Base-by-base conservation (phyloP, 2,113 vertebrate species). In the Terrapene triunguis region DNA sequence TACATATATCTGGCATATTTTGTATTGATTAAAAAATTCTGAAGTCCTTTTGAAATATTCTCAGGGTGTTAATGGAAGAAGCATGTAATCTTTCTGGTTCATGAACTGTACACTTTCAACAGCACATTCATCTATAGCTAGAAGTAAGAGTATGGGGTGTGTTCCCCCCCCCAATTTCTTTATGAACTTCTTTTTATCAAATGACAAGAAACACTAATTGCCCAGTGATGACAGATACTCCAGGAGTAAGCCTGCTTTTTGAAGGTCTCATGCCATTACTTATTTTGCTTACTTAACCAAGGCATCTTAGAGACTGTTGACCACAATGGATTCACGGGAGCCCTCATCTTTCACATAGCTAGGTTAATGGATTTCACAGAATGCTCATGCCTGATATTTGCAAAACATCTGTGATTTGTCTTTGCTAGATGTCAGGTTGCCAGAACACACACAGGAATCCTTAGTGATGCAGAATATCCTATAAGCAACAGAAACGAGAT, bases 281-380 rank as follows among this genome's bases (percentile, higher is more conserved):
- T 27, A 89, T 19, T 29, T 79, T 57, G 92, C 79, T 78, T 83
- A 47, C 17, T 29, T 76, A 2, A 16, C 24, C 10, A 90, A 91
- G 79, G 6, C 16, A 50, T 82, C 38, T n/a, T 9, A 72, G 82
- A 81, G 22, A 57, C 32, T 83, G 78, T 32, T 69, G 32, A 1
- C 54, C 24, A 81, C 4, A 74, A 10, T n/a, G 35, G 65, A 69
- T n/a, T n/a, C 16, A n/a, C 8, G 17, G 62, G 57, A 42, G 7
- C 1, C 1, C 11, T 89, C 10, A 24, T 57, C 3, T 8, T 93
- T 90, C 2, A 0, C 12, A 51, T 0, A 69, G 10, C 13, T 27
- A 80, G 32, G 54, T 25, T 80, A 47, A 12, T 6, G 13, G 54
- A 79, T 78, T 29, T 79, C 47, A 13, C 3, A 62, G 76, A 91